A percentile compares a stretch with the other conserved stretches of the same genome.
Evolutionary conservation across 2,113 vertebrate genomes (phyloP).

Genomic region (Myrmophylax atrothorax): DNA sequence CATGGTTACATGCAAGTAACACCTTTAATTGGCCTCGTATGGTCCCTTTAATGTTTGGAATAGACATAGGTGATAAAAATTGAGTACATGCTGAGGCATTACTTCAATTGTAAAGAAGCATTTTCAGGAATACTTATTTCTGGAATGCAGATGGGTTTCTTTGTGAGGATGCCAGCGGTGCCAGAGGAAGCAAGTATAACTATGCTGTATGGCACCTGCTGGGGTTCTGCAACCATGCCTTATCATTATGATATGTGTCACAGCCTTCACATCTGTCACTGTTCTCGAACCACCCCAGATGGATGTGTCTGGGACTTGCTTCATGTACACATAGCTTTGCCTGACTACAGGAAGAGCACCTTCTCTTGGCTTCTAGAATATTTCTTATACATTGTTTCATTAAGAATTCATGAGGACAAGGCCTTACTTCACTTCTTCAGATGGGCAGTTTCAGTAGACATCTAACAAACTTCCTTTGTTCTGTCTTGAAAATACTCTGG

Average conservation of each 20-base stretch:
- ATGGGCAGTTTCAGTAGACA: not conserved
- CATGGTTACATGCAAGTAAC: not conserved
- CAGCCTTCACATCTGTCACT: not conserved
- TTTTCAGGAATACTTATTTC: not conserved
- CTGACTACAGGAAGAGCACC: not conserved
- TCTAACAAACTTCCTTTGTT: not conserved
- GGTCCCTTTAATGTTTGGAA: not conserved
- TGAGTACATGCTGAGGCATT: not conserved
- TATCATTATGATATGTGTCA: accelerated
- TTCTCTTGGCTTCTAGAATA: not conserved
- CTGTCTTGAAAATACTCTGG: not conserved
- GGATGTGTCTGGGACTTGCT: not conserved
- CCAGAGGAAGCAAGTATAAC: not conserved
- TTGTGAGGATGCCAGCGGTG: accelerated
- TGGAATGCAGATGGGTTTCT: not conserved
- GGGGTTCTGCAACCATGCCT: not conserved
- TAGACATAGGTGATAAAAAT: not conserved
- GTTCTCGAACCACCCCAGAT: not conserved
- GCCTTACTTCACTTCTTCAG: not conserved
- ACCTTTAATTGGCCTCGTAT: not conserved
- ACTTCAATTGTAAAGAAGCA: not conserved
- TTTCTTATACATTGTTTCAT: not conserved
- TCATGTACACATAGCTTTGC: not conserved
- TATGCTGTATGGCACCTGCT: not conserved
- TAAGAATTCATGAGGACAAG: not conserved